Evolutionary conservation across 2,888 invertebrate genomes (phyloP).

Genomic region (Latheticus oryzae): DNA sequence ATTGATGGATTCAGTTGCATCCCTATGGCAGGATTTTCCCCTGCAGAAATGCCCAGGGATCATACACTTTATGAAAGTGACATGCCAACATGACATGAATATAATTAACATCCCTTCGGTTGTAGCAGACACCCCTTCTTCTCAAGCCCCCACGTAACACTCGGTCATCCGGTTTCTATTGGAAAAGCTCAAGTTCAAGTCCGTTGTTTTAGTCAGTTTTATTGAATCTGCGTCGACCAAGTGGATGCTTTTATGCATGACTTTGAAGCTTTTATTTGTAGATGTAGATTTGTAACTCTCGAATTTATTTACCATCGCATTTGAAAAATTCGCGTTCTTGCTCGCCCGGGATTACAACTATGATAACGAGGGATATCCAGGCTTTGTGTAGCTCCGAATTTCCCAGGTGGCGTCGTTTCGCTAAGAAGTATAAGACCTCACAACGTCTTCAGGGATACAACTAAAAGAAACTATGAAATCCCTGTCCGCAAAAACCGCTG

Average conservation of each 20-base stretch:
- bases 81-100: constrained; percentile 49
- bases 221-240: constrained; percentile 29
- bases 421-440: constrained; percentile 43
- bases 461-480: constrained; percentile 46
- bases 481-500: constrained; percentile 32
- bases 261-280: constrained; percentile 48
- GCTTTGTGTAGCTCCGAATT: constrained; percentile 47
- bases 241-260: constrained; percentile 33
- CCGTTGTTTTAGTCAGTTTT: constrained; percentile 40
- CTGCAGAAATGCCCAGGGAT: constrained; percentile 30
- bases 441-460: constrained; percentile 41
- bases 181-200: constrained; percentile 9
- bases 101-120: constrained; percentile 42
- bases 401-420: constrained; percentile 50
- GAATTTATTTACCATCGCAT: constrained; percentile 49
- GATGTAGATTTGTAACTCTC: constrained; percentile 51
- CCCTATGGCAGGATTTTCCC: too few relatives aligned
- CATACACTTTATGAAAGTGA: constrained; percentile 48
- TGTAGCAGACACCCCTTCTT: constrained; percentile 2
- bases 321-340: constrained; percentile 43
- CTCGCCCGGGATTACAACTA: constrained; percentile 43
- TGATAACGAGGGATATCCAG: constrained; percentile 46
- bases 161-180: constrained; percentile 20
- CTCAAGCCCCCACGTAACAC: constrained; percentile 2
- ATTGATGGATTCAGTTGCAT: too few relatives aligned